A percentile compares a stretch with the other conserved stretches of the same genome.
phyloP scores from a whole-genome alignment of 2,797 vertebrate species.

The Cottoperca gobio region DNA sequence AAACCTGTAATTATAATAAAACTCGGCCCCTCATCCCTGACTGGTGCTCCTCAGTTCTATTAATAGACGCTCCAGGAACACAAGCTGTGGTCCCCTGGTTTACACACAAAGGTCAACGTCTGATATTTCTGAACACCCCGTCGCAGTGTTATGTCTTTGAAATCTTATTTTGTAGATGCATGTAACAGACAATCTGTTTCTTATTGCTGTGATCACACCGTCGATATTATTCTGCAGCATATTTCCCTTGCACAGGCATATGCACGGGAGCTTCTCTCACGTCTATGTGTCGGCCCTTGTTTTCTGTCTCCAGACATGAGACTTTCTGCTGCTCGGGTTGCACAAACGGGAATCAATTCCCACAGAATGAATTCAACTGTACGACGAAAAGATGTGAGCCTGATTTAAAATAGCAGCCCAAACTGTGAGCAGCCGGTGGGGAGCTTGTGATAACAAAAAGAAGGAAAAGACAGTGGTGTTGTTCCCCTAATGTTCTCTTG shows the following conservation, averaged over 20 bases:
- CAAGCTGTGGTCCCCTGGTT: constrained; percentile 40
- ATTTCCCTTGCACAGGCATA: constrained; percentile 21
- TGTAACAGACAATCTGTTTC: not conserved
- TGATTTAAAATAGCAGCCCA: constrained; percentile 46
- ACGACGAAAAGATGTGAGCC: constrained; percentile 34
- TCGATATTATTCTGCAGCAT: not conserved
- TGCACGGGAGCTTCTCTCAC: constrained; percentile 32
- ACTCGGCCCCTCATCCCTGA: constrained; percentile 33
- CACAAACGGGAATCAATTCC: constrained; percentile 50
- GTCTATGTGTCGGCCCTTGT: not conserved
- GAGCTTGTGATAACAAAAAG: not conserved
- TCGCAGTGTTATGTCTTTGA: not conserved
- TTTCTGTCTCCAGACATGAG: constrained; percentile 30
- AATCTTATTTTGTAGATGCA: not conserved
- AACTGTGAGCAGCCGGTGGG: constrained; percentile 28
- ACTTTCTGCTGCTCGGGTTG: constrained; percentile 25
- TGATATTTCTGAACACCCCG: constrained; percentile 25
- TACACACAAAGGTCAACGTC: constrained; percentile 44
- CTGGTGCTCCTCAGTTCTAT: constrained; percentile 38
- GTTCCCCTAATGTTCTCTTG: not conserved
- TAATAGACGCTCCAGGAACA: constrained; percentile 42
- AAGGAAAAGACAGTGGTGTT: not conserved
- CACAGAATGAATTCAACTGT: constrained; percentile 41
- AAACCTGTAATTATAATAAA: constrained; percentile 2
- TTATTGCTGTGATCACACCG: constrained; percentile 13